Evolutionary conservation across 1,140 invertebrate species (phyloP).

Genomic region (Arctopsyche grandis): DNA sequence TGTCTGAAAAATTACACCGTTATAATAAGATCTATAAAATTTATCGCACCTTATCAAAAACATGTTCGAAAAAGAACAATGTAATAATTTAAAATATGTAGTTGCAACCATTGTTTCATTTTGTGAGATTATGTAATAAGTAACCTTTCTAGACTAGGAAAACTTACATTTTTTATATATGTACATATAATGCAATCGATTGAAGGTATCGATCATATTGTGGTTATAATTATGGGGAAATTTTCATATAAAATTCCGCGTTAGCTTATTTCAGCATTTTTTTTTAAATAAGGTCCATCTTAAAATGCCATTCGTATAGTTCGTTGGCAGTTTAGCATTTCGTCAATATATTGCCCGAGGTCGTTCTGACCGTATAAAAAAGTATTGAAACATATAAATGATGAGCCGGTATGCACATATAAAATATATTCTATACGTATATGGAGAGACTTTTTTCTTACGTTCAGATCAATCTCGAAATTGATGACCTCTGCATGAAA

Average conservation of each 20-base stretch:
- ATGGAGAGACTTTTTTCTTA: too few species aligned
- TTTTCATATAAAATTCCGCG: too few species aligned
- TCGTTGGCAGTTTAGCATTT: conserved; percentile 6
- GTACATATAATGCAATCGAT: neutral
- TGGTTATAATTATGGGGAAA: too few species aligned
- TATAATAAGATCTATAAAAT: neutral
- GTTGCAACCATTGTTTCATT: neutral
- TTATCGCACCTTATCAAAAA: neutral
- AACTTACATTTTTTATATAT: neutral
- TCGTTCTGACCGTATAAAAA: conserved; percentile 1
- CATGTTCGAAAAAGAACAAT: conserved; percentile 6
- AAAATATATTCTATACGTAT: too few species aligned
- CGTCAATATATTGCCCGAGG: conserved; percentile 11
- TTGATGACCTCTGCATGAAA: neutral
- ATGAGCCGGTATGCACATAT: neutral
- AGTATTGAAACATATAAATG: neutral
- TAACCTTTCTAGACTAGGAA: neutral
- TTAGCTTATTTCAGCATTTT: neutral
- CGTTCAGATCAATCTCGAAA: neutral
- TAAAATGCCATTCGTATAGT: conserved; percentile 3
- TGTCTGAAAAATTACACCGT: neutral
- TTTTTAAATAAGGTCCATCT: neutral
- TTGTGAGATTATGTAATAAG: neutral
- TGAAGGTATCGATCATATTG: too few species aligned
- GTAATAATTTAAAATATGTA: neutral